Evolutionary conservation across 2,113 vertebrate genomes (phyloP).

Genomic region (Trogon melanurus): DNA sequence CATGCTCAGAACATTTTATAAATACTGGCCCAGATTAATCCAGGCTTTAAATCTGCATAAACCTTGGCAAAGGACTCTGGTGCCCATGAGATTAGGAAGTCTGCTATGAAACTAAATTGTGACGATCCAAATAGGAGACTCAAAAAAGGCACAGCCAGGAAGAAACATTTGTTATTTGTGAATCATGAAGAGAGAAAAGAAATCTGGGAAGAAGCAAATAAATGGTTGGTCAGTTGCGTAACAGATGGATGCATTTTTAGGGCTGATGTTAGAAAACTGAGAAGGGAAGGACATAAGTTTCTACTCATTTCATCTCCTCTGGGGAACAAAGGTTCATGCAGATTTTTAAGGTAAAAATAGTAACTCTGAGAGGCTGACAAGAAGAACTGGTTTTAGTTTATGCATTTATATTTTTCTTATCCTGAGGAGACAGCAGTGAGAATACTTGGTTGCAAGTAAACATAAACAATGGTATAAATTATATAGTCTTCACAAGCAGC

Average conservation of each 20-base stretch:
- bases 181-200: neutral
- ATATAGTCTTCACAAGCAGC: neutral
- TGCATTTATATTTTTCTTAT: neutral
- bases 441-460: neutral
- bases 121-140: neutral
- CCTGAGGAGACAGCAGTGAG: neutral
- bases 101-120: constrained; percentile 10
- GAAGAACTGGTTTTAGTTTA: neutral
- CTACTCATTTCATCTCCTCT: neutral
- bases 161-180: neutral
- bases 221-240: neutral
- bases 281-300: neutral
- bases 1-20: constrained; percentile 32
- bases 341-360: neutral
- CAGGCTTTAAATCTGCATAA: constrained; percentile 64
- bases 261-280: neutral
- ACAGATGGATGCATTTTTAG: neutral
- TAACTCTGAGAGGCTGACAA: neutral
- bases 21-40: constrained; percentile 29
- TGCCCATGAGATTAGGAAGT: constrained; percentile 31
- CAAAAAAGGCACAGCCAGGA: neutral
- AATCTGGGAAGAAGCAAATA: neutral
- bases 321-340: neutral
- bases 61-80: constrained; percentile 35
- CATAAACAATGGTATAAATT: neutral